Conservation (phyloP, 2,888 invertebrate genomes). For the Cantharis rufa region DNA sequence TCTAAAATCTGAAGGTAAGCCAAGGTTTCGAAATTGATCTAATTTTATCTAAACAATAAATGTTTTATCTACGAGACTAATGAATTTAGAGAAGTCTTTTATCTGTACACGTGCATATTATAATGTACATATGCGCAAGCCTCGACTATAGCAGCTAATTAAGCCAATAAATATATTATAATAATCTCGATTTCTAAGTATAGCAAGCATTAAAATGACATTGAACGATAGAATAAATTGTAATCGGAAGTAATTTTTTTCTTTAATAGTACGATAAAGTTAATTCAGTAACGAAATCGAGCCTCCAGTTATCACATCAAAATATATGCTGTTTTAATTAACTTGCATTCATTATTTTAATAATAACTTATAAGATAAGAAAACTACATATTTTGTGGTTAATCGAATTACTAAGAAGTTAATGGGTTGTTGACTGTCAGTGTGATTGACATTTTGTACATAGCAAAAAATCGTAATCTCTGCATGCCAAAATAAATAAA, state of each 20-base stretch:
- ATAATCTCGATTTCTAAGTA: neutral
- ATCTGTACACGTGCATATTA: neutral
- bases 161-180: neutral
- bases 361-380: neutral
- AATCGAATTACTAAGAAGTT: neutral
- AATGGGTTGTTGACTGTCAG: neutral
- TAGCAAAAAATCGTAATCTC: neutral
- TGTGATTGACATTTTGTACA: neutral
- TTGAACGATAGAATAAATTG: conserved; percentile 15
- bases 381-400: neutral
- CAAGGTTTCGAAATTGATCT: neutral
- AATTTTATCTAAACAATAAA: neutral
- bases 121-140: neutral
- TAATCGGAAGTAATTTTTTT: conserved; percentile 10
- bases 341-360: neutral
- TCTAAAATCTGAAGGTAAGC: neutral
- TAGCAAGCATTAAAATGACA: conserved; percentile 12
- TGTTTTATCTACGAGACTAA: neutral
- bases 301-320: neutral
- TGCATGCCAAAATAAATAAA: neutral
- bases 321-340: neutral
- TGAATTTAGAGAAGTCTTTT: neutral
- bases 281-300: neutral
- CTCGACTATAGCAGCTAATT: neutral
- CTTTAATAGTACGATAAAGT: neutral